Percentiles rank a stretch among this genome's conserved stretches.
phyloP scores from a whole-genome alignment of 1,140 invertebrate species.

The Leguminivora glycinivorella region DNA sequence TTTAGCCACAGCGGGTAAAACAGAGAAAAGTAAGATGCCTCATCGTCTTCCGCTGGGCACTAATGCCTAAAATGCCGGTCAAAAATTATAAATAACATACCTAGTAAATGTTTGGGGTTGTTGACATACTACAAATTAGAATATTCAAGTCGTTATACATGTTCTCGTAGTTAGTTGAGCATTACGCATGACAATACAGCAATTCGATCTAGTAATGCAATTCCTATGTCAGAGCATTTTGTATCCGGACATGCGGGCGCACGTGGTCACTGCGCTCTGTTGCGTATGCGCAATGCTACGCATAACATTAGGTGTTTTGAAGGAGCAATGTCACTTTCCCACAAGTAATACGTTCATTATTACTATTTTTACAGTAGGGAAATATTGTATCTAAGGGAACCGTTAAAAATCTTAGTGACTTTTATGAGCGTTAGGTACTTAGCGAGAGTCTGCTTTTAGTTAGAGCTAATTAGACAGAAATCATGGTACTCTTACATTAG shows the following conservation, averaged over 20 bases:
- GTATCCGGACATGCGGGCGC: constrained; percentile 59
- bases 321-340: background rate
- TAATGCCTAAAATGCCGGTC: too few relatives aligned
- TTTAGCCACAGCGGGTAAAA: too few relatives aligned
- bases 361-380: background rate
- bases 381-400: background rate
- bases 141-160: constrained; percentile 8
- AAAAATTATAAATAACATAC: too few relatives aligned
- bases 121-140: background rate
- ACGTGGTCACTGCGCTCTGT: constrained; percentile 50
- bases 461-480: too few relatives aligned
- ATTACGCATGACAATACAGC: constrained; percentile 37
- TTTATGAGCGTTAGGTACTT: too few relatives aligned
- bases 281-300: constrained; percentile 46
- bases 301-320: constrained; percentile 49
- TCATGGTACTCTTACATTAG: too few relatives aligned
- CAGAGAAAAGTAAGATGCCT: too few relatives aligned
- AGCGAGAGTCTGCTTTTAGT: too few relatives aligned
- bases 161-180: background rate
- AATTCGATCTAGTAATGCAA: constrained; percentile 44
- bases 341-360: background rate
- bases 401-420: background rate
- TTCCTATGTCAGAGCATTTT: constrained; percentile 44
- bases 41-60: too few relatives aligned
- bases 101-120: too few relatives aligned